Conservation (phyloP, 2,113 vertebrate species). For the Egretta garzetta region DNA sequence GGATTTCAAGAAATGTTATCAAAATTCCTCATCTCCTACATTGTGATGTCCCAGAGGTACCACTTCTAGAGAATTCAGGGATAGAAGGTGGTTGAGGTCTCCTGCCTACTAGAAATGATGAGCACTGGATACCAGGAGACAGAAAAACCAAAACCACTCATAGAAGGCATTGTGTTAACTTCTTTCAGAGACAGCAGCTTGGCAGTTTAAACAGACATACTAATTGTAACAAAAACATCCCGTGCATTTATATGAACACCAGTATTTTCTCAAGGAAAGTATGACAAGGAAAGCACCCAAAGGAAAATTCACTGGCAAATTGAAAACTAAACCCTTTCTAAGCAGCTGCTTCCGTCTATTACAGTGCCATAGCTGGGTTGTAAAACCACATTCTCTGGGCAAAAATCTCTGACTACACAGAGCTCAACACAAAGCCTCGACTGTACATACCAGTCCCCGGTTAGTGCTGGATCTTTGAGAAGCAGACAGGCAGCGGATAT, state of each 20-base stretch:
- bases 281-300: conserved; percentile 8
- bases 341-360: conserved; percentile 9
- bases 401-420: not conserved
- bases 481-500: not conserved
- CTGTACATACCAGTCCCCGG: not conserved
- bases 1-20: not conserved
- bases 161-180: not conserved
- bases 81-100: not conserved
- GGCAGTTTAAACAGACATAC: conserved; percentile 1
- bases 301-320: not conserved
- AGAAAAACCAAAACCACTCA: not conserved
- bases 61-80: not conserved
- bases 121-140: not conserved
- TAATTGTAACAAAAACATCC: conserved; percentile 45
- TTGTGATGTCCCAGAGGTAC: not conserved
- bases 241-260: not conserved
- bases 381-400: not conserved
- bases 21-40: not conserved
- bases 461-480: not conserved
- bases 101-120: not conserved
- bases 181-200: conserved; percentile 34
- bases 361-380: not conserved
- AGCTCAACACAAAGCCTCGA: not conserved
- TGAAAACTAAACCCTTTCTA: conserved; percentile 1
- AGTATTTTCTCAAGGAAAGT: conserved; percentile 11